Conservation (phyloP, 2,888 invertebrate genomes). For the Stegophylla sp. region DNA sequence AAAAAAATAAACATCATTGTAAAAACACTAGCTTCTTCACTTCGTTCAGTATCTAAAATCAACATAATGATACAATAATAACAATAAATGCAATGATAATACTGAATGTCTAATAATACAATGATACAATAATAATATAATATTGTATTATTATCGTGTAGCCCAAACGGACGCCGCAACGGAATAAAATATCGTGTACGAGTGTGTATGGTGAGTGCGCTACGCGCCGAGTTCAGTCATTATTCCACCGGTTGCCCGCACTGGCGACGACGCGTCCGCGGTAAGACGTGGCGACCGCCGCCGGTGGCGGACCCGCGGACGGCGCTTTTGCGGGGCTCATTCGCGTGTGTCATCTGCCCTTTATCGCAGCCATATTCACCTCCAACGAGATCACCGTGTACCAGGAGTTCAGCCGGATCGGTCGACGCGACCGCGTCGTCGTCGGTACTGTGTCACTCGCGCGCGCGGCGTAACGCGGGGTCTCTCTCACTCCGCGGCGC, state of each 20-base stretch:
- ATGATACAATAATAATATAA: no score
- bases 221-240: not conserved
- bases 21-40: no score
- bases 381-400: constrained; percentile 55
- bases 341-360: constrained; percentile 44
- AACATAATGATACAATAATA: no score
- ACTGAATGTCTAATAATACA: no score
- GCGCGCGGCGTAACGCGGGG: not conserved
- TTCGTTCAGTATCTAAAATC: no score
- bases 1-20: no score
- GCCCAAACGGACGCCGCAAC: not conserved
- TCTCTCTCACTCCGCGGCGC: not conserved
- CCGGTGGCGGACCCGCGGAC: not conserved
- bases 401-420: constrained; percentile 31
- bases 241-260: constrained; percentile 39
- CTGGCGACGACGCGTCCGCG: not conserved
- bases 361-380: constrained; percentile 54
- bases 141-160: not conserved
- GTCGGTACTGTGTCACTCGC: not conserved
- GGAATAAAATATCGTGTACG: not conserved
- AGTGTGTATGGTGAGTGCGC: not conserved
- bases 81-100: no score
- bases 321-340: not conserved
- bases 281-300: not conserved
- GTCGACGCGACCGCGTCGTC: not conserved